A percentile compares a stretch with the other conserved stretches of the same genome.
phyloP scores from a whole-genome alignment of 2,113 vertebrate genomes.

The Sceloporus tristichus region DNA sequence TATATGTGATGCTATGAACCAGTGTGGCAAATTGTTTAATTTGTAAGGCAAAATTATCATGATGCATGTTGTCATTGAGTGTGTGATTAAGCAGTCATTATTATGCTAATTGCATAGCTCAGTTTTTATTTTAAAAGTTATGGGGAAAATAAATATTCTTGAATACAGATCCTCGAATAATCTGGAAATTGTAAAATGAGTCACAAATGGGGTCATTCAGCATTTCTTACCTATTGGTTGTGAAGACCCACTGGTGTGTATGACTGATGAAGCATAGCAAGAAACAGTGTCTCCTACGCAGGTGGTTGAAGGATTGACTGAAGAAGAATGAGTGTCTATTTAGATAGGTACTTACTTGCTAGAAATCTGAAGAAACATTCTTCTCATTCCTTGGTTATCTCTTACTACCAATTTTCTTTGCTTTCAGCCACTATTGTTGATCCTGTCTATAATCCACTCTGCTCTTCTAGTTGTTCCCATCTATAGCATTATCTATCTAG shows the following conservation, averaged over 20 bases:
- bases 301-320: background rate
- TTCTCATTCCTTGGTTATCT: background rate
- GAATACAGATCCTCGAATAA: constrained; percentile 18
- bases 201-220: background rate
- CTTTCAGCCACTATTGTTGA: background rate
- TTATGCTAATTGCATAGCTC: background rate
- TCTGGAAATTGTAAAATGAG: constrained; percentile 6
- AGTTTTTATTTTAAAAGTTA: constrained; percentile 1
- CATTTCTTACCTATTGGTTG: background rate
- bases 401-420: background rate
- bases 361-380: background rate
- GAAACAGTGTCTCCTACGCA: background rate
- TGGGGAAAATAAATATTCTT: background rate
- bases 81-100: background rate
- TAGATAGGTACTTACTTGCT: background rate
- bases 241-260: background rate
- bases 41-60: background rate
- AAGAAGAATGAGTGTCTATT: background rate
- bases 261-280: background rate
- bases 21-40: background rate
- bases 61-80: background rate
- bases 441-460: background rate
- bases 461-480: background rate
- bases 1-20: background rate
- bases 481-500: background rate